Percentiles rank a stretch among this genome's conserved stretches.
These are phyloP conservation scores for Chromoteleia sp. DNA, from an alignment of 2,888 invertebrate species.

Conservation along the genomic window DNA sequence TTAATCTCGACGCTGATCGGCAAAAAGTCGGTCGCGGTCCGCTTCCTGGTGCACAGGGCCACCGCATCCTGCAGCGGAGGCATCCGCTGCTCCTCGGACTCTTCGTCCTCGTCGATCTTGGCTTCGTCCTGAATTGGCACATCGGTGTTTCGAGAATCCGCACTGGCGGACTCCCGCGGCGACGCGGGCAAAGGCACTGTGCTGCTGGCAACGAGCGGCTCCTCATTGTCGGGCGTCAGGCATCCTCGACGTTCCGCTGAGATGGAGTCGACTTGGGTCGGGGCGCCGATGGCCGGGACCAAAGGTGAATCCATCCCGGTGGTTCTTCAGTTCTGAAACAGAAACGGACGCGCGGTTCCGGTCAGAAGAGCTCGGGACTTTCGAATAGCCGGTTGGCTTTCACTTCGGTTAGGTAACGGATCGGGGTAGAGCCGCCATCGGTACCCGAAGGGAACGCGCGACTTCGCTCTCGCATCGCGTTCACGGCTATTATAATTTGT, in stretches of 20 bases:
- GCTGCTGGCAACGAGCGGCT: slow-evolving; percentile 46
- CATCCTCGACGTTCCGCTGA: slow-evolving; percentile 69
- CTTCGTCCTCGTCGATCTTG: slow-evolving; percentile 23
- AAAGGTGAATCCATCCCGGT: slow-evolving; percentile 81
- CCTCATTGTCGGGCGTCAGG: slow-evolving; percentile 25
- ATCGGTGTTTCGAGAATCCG: slow-evolving; percentile 53
- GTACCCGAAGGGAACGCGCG: slow-evolving; percentile 7
- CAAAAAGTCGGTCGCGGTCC: slow-evolving; percentile 75
- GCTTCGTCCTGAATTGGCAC: slow-evolving; percentile 53
- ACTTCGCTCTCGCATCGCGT: background rate
- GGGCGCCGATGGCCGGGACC: slow-evolving; percentile 73
- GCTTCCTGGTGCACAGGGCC: slow-evolving; percentile 70
- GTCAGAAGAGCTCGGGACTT: slow-evolving; percentile 22
- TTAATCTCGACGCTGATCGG: slow-evolving; percentile 79
- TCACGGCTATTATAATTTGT: slow-evolving; percentile 27
- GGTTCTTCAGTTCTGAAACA: slow-evolving; percentile 61
- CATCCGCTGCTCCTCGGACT: slow-evolving; percentile 35
- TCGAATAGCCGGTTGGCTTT: slow-evolving; percentile 33
- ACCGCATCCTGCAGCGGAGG: slow-evolving; percentile 7
- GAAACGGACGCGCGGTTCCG: slow-evolving; percentile 35
- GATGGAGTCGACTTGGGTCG: slow-evolving; percentile 79
- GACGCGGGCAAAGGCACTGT: slow-evolving; percentile 67
- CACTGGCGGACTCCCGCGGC: slow-evolving; percentile 41
- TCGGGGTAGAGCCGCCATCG: slow-evolving; percentile 5
- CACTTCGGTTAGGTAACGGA: slow-evolving; percentile 31